These are phyloP conservation scores for Anarsia innoxiella DNA, from an alignment of 2,888 invertebrate species.

Conservation along the genomic window DNA sequence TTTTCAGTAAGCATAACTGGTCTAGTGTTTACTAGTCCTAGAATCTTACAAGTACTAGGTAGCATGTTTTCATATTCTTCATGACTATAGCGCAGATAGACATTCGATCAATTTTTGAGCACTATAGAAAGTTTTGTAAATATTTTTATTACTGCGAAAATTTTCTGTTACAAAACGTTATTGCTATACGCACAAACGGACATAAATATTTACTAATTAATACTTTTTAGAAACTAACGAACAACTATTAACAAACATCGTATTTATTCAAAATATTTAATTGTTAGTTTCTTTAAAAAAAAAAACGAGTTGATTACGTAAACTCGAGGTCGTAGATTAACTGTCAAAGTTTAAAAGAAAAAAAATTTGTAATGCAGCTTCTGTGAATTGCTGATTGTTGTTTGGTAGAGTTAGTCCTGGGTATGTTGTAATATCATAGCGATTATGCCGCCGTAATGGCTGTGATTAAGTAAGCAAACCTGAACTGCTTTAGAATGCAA, in stretches of 20 bases:
- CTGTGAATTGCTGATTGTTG: slow-evolving; percentile 3
- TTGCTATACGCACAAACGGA: too few relatives aligned
- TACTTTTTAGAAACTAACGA: neutral
- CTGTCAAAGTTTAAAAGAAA: slow-evolving; percentile 5
- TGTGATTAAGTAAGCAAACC: slow-evolving; percentile 31
- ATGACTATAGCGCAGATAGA: too few relatives aligned
- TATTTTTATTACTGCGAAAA: too few relatives aligned
- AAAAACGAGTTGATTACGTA: slow-evolving; percentile 11
- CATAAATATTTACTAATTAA: neutral
- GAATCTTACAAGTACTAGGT: too few relatives aligned
- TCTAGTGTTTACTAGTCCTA: too few relatives aligned
- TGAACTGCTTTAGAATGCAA: slow-evolving; percentile 56
- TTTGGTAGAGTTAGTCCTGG: neutral
- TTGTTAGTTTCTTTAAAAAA: neutral
- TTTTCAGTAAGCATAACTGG: neutral
- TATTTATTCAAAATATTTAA: neutral
- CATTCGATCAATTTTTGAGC: too few relatives aligned
- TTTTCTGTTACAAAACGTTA: too few relatives aligned
- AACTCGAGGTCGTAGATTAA: slow-evolving; percentile 12
- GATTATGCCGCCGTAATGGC: slow-evolving; percentile 19
- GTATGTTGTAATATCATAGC: slow-evolving; percentile 29
- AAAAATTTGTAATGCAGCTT: slow-evolving; percentile 5
- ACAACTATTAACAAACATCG: neutral
- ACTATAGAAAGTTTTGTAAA: too few relatives aligned
- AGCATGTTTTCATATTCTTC: too few relatives aligned